These are phyloP conservation scores for Pogonophryne albipinna DNA, from an alignment of 2,797 vertebrate species.

Conservation along the genomic window DNA sequence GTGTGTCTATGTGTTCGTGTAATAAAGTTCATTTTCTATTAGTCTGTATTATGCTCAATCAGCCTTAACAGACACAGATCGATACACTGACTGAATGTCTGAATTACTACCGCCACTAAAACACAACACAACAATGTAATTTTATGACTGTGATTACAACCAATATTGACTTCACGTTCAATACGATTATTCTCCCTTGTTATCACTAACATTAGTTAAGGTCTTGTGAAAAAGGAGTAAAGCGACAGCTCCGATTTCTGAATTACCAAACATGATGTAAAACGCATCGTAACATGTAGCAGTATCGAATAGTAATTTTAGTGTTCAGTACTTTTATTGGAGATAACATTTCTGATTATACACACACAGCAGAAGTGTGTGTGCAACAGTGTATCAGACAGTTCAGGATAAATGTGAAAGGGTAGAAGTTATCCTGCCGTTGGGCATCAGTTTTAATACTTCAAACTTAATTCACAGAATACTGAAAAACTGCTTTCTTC, in stretches of 20 bases:
- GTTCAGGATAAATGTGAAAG: neutral
- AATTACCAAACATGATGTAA: conserved; percentile 20
- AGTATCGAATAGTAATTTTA: neutral
- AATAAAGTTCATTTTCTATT: conserved; percentile 61
- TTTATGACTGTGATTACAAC: conserved; percentile 79
- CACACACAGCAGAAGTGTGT: neutral
- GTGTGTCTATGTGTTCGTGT: conserved; percentile 28
- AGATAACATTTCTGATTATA: neutral
- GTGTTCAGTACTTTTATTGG: neutral
- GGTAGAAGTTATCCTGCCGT: neutral
- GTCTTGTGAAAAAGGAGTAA: conserved; percentile 32
- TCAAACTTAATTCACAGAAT: neutral
- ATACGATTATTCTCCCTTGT: conserved; percentile 63
- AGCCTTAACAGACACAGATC: conserved; percentile 74
- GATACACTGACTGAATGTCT: conserved; percentile 62
- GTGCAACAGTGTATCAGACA: neutral
- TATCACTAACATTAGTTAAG: conserved; percentile 65
- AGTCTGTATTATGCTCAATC: conserved; percentile 74
- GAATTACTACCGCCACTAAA: conserved; percentile 61
- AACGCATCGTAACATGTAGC: neutral
- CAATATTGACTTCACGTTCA: conserved; percentile 70
- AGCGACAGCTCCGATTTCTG: neutral
- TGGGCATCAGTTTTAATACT: neutral
- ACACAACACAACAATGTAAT: conserved; percentile 65
- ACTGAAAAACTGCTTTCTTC: neutral